Percentiles rank a stretch among this genome's conserved stretches.
These are phyloP conservation scores for Eutrigla gurnardus DNA, from an alignment of 2,797 vertebrate species.

Conservation along the genomic window DNA sequence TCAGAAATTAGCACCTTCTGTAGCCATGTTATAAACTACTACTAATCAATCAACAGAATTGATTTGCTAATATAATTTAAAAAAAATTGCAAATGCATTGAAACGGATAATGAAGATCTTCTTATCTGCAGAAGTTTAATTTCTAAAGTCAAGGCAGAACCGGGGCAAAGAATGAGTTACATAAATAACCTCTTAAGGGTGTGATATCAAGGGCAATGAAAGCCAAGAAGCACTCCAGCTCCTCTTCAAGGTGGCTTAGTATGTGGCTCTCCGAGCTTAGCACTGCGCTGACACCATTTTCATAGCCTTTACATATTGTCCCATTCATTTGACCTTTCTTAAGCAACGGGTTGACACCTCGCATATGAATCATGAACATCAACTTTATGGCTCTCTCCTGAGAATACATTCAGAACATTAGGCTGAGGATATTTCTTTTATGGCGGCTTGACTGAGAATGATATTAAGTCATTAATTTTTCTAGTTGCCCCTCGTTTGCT, in stretches of 20 bases:
- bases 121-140: not conserved
- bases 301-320: constrained; percentile 61
- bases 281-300: constrained; percentile 52
- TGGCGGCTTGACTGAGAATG: constrained; percentile 47
- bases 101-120: not conserved
- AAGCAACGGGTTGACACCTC: constrained; percentile 57
- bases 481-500: constrained; percentile 57
- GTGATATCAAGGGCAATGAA: constrained; percentile 38
- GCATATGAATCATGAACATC: constrained; percentile 64
- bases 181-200: constrained; percentile 31
- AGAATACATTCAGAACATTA: constrained; percentile 70
- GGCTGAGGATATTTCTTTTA: constrained; percentile 53
- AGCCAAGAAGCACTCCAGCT: constrained; percentile 37
- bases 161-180: not conserved
- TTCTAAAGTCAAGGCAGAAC: constrained; percentile 8
- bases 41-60: not conserved
- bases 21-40: not conserved
- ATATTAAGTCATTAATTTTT: constrained; percentile 69
- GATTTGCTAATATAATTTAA: not conserved
- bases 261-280: constrained; percentile 42
- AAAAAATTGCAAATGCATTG: not conserved
- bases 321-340: constrained; percentile 65
- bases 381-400: constrained; percentile 60
- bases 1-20: not conserved
- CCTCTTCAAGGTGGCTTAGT: constrained; percentile 50